Base-by-base conservation (phyloP, 2,797 vertebrate species). In the Podarcis lilfordi region DNA sequence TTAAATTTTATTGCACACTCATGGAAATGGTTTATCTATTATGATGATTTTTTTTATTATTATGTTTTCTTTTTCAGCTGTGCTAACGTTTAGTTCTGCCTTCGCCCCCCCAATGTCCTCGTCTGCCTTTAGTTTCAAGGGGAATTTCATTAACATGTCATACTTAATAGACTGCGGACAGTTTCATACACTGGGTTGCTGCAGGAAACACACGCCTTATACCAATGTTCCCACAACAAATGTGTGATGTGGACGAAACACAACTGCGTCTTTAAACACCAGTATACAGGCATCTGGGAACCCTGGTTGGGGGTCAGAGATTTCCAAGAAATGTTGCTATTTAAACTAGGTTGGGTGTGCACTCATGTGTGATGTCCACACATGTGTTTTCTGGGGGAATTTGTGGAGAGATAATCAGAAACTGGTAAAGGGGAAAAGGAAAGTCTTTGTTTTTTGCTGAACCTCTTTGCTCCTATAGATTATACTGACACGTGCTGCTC, bases 1-100 rank as follows among this genome's bases (percentile, higher is more conserved):
- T 91, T 89, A 86, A 88, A 84, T 1, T 94, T 96, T 97, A 96
- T 97, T 96, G 95, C 95, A 95, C 94, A 94, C 95, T 95, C 93
- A 94, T 94, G 94, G 94, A 96, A 96, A 97, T 1, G 7, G 86
- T 94, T 95, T 88, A 95, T 88, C 88, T 96, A 93, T 82, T 66
- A 55, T 55, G 3, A 50, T 50, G 3, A 50, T 50, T 50, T 78
- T 87, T 78, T 10, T 95, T 79, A 45, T 0, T 3, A 61, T 19
- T 19, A 64, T 86, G 82, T 92, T 94, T 76, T 94, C 17, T 43
- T 8, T 32, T 8, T 95, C 89, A 88, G 92, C 94, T 96, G 94
- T 95, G 93, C 95, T 94, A 94, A 95, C 89, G 93, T 94, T 94
- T 90, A 93, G 92, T 93, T 95, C 93, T 95, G 93, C 68, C 69